Percentiles rank a stretch among this genome's conserved stretches.
Evolutionary conservation across 1,140 invertebrate genomes (phyloP).

Genomic region (Harpegnathos saltator): DNA sequence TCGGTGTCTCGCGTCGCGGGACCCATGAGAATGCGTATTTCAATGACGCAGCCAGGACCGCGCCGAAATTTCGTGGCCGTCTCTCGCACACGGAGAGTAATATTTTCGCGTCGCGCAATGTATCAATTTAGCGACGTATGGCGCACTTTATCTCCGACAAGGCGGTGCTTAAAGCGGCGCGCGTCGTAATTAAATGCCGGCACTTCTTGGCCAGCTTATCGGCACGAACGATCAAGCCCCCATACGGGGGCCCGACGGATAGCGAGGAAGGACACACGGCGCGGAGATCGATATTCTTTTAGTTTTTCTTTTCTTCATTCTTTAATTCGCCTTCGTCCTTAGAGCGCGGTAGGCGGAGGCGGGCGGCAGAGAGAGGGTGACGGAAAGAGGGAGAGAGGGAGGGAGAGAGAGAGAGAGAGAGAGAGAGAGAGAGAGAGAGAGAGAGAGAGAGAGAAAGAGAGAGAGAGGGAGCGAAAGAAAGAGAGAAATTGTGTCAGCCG

Average conservation of each 20-base stretch:
- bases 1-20: no score
- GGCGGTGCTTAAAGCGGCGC: constrained; percentile 64
- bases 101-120: constrained; percentile 57
- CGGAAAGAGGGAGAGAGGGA: background rate
- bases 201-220: constrained; percentile 69
- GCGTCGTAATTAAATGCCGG: constrained; percentile 72
- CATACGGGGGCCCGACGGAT: constrained; percentile 10
- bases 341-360: background rate
- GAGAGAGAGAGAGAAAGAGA: constrained; percentile 2
- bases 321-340: constrained; percentile 12
- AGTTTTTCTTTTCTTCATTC: background rate
- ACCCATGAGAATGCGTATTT: background rate
- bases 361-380: no score
- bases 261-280: constrained; percentile 36
- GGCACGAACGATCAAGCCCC: constrained; percentile 52
- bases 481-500: constrained; percentile 47
- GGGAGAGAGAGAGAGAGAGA: background rate
- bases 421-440: background rate
- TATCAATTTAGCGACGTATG: constrained; percentile 61
- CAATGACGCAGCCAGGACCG: background rate
- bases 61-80: constrained; percentile 24
- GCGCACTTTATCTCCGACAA: constrained; percentile 66
- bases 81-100: constrained; percentile 36
- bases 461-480: background rate
- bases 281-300: constrained; percentile 46